Conservation (phyloP, 2,113 vertebrate species). For the Forbesichthys papilliferus region DNA sequence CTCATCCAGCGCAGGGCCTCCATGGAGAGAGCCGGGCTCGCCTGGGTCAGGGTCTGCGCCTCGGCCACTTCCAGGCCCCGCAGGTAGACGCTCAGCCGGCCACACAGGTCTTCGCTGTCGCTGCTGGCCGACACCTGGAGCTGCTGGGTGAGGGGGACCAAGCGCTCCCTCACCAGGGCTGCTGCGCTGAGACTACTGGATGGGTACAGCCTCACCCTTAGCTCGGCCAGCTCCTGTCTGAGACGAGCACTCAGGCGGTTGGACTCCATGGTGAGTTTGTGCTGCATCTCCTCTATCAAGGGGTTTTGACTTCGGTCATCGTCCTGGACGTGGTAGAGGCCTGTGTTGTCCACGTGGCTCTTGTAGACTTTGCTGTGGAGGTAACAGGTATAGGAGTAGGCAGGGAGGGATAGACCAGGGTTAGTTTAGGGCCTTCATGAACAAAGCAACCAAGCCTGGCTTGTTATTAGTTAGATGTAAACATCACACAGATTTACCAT, state of each 20-base stretch:
- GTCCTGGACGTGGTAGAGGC: constrained; percentile 61
- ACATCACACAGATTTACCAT: background rate
- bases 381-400: constrained; percentile 6
- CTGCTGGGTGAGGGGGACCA: constrained; percentile 74
- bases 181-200: constrained; percentile 55
- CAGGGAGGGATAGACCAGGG: background rate
- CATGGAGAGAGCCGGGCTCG: constrained; percentile 47
- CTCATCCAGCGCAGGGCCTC: constrained; percentile 67
- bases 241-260: constrained; percentile 73
- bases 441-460: background rate
- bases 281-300: constrained; percentile 52
- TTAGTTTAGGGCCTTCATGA: background rate
- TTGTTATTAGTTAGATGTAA: background rate
- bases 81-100: constrained; percentile 67
- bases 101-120: constrained; percentile 77
- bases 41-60: constrained; percentile 51
- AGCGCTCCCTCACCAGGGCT: constrained; percentile 77
- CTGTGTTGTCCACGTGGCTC: constrained; percentile 71
- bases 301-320: constrained; percentile 63
- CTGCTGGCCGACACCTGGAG: constrained; percentile 79
- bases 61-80: constrained; percentile 56
- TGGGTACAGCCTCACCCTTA: constrained; percentile 76
- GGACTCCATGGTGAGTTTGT: constrained; percentile 63
- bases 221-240: constrained; percentile 80
- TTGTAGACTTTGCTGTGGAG: constrained; percentile 75